Evolutionary conservation across 1,140 invertebrate species (phyloP).

Genomic region (Drosophila willistoni): DNA sequence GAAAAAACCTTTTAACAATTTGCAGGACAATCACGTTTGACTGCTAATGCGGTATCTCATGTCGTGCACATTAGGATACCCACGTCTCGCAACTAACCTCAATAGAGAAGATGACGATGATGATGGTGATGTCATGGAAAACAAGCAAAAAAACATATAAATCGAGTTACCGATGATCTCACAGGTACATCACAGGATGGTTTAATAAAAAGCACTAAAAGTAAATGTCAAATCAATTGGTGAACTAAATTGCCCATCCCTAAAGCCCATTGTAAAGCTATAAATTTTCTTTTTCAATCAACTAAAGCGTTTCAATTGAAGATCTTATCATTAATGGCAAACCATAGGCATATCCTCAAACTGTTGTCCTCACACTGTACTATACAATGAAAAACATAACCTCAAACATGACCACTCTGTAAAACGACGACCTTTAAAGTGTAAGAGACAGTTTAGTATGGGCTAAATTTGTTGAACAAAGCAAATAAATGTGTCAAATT

Average conservation of each 20-base stretch:
- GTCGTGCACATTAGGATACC: conserved; percentile 54
- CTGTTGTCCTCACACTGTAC: background rate
- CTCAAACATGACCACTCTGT: too few relatives aligned
- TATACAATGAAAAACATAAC: background rate
- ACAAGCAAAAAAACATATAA: conserved; percentile 46
- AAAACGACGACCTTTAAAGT: too few relatives aligned
- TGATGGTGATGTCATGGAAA: conserved; percentile 57
- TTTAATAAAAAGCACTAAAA: conserved; percentile 31
- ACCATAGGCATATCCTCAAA: background rate
- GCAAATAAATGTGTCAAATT: too few relatives aligned
- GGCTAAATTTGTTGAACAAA: too few relatives aligned
- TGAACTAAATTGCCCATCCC: conserved; percentile 23
- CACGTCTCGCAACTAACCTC: conserved; percentile 17
- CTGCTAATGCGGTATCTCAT: conserved; percentile 53
- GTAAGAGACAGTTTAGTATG: too few relatives aligned
- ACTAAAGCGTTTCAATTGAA: conserved; percentile 51
- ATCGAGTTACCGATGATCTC: conserved; percentile 67
- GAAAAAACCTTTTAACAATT: conserved; percentile 16
- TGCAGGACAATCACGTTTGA: conserved; percentile 46
- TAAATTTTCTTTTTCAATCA: conserved; percentile 50
- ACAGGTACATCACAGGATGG: conserved; percentile 32
- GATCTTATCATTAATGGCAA: conserved; percentile 40
- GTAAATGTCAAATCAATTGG: conserved; percentile 53
- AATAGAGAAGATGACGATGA: conserved; percentile 27
- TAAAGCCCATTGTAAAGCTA: conserved; percentile 33